Base-by-base conservation (phyloP, 2,113 vertebrate genomes). In the Todiramphus saurophagus region DNA sequence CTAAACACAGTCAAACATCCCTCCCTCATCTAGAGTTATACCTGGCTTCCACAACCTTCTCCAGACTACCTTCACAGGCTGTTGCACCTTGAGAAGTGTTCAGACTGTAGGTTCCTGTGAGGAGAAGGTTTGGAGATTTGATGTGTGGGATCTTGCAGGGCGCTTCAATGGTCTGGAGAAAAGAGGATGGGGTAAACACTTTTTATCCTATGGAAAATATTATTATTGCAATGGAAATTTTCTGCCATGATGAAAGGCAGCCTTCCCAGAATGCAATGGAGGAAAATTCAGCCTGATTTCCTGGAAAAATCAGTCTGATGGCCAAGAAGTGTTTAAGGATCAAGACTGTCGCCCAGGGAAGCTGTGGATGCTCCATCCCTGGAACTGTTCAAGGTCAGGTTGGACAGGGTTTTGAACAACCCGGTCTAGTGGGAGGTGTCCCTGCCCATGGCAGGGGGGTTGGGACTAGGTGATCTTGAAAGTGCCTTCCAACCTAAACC, bases 61-160 rank as follows among this genome's bases (percentile, higher is more conserved):
- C 37, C 24, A 59, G 59, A 39, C 12, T 60, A 28, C 0, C 25
- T 79, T 53, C 10, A 15, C 13, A 9, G 39, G 63, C 3, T 46
- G 12, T 5, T 20, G 28, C 46, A 30, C 16, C 20, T 50, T 2
- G 3, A 28, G 41, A 23, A 70, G 10, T 3, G 5, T 8, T 50
- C 0, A 0, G 6, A 5, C 0, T 3, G 11, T 37, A 0, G 0
- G 10, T 10, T 67, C 25, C 59, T 4, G 0, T 0, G 0, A 9
- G 9, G 24, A 5, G 13, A 63, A n/a, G 17, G 5, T 11, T 12
- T 5, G 31, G 16, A 13, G 2, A 1, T 59, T 44, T 7, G 31
- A 21, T 7, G 33, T 20, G 13, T 1, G 3, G 13, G 25, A 6
- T 51, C 56, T 46, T 37, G 11, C 14, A 56, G 17, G 23, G 13